Percentiles rank a stretch among this genome's conserved stretches.
Conservation (phyloP, 2,888 invertebrate genomes). For the Zaprionus lineosus region DNA sequence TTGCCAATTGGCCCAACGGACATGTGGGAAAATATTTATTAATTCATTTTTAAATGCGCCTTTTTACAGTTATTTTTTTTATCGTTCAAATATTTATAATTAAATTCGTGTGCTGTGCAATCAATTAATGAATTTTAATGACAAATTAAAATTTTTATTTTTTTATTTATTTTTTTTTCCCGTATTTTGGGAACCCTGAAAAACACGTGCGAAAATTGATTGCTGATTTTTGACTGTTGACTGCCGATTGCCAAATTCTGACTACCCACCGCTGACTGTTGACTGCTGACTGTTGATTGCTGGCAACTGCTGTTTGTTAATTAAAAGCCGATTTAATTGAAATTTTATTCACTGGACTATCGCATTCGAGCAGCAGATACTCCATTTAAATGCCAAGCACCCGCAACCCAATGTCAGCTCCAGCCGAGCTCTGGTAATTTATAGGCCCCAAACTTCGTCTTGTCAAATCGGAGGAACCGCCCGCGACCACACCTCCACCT, state of each 20-base stretch:
- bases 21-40: conserved; percentile 16
- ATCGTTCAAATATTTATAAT: conserved; percentile 59
- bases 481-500: background rate
- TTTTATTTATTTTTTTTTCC: background rate
- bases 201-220: conserved; percentile 37
- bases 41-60: background rate
- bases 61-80: conserved; percentile 17
- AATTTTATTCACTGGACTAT: conserved; percentile 46
- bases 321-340: conserved; percentile 50
- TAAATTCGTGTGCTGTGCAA: conserved; percentile 42
- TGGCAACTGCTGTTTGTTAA: conserved; percentile 47
- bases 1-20: conserved; percentile 19
- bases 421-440: conserved; percentile 60
- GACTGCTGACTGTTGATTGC: conserved; percentile 52
- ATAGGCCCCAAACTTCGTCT: conserved; percentile 61
- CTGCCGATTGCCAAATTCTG: background rate
- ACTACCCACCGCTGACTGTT: conserved; percentile 15
- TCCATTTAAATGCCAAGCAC: conserved; percentile 61
- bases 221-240: conserved; percentile 20
- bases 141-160: conserved; percentile 10
- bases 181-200: conserved; percentile 5
- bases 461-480: conserved; percentile 55
- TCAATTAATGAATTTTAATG: conserved; percentile 72
- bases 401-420: conserved; percentile 37
- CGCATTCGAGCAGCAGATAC: conserved; percentile 14